Percentiles rank a stretch among this genome's conserved stretches.
These are phyloP conservation scores for Pachypanchax playfairii DNA, from an alignment of 2,113 vertebrate genomes.

Conservation along the genomic window DNA sequence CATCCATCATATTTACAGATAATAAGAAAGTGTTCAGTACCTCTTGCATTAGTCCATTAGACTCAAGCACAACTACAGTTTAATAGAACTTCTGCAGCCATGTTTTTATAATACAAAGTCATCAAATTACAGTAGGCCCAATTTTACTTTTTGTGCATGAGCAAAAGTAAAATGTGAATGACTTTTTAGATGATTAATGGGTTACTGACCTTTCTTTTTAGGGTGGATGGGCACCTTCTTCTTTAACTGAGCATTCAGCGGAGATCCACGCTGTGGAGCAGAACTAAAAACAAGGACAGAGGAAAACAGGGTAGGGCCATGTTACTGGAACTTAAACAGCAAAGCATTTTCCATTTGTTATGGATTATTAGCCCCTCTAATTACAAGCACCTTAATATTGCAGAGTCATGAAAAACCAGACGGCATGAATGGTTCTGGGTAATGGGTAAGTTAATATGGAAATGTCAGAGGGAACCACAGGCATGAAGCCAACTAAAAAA, in stretches of 20 bases:
- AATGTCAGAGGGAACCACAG: constrained; percentile 38
- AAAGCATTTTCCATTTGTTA: constrained; percentile 68
- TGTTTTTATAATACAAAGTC: constrained; percentile 23
- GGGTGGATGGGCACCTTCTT: constrained; percentile 66
- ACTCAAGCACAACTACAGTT: background rate
- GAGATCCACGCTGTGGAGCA: constrained; percentile 78
- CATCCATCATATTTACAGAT: constrained; percentile 32
- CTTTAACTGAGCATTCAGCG: constrained; percentile 70
- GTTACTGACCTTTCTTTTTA: constrained; percentile 75
- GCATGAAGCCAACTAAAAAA: constrained; percentile 37
- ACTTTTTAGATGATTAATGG: background rate
- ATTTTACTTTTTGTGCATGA: constrained; percentile 23
- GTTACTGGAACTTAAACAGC: constrained; percentile 62
- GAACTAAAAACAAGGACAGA: constrained; percentile 71
- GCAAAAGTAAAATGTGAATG: constrained; percentile 8
- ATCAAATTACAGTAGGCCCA: constrained; percentile 24
- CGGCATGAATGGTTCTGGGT: constrained; percentile 42
- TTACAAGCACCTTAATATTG: constrained; percentile 49
- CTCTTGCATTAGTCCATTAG: too few species aligned
- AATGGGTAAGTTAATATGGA: constrained; percentile 56
- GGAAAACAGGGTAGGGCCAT: constrained; percentile 4
- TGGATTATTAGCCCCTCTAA: constrained; percentile 60
- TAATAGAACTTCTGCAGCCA: constrained; percentile 4
- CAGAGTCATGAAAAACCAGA: constrained; percentile 59
- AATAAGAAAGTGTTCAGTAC: constrained; percentile 16